Base-by-base conservation (phyloP, 2,797 vertebrate species). In the Malacoctenus gilli region DNA sequence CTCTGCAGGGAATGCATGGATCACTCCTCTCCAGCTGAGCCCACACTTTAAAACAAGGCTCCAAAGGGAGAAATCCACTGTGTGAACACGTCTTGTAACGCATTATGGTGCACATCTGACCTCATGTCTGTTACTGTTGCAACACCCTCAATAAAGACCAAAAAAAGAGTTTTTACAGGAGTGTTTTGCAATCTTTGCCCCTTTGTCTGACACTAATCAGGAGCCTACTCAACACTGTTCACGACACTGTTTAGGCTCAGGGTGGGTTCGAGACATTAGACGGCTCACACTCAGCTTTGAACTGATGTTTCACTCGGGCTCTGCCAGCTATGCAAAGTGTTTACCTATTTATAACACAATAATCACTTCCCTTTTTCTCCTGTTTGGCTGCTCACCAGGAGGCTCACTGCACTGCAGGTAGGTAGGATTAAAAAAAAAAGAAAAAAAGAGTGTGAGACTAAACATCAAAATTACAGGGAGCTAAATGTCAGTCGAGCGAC, bases 401-500 rank as follows among this genome's bases (percentile, higher is more conserved):
- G 21, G 16, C 4, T 2, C 37, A 22, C 30, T 6, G 16, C 23
- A 16, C 14, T 4, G 3, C 3, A 18, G 11, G 6, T 52, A 28
- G 3, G 46, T 2, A 14, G 49, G 11, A 39, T 4, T 1, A 46
- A 13, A 21, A n/a, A 8, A 19, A 3, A 16, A 37, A 37, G 35
- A 36, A 36, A 34, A 1, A 3, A 4, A 35, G 21, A 31, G 14
- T 22, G 1, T 3, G 8, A 41, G n/a, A n/a, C n/a, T n/a, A n/a
- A n/a, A n/a, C n/a, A n/a, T n/a, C n/a, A n/a, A n/a, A n/a, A n/a
- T n/a, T n/a, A n/a, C n/a, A n/a, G n/a, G n/a, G 25, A 42, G 41
- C 35, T 35, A 41, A 42, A 38, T 43, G 51, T 47, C 55, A 38
- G 34, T 22, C 22, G 7, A 37, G 46, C 4, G 0, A 39, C 25